These are phyloP conservation scores for Melitaea cinxia DNA, from an alignment of 1,140 invertebrate species.

Conservation along the genomic window DNA sequence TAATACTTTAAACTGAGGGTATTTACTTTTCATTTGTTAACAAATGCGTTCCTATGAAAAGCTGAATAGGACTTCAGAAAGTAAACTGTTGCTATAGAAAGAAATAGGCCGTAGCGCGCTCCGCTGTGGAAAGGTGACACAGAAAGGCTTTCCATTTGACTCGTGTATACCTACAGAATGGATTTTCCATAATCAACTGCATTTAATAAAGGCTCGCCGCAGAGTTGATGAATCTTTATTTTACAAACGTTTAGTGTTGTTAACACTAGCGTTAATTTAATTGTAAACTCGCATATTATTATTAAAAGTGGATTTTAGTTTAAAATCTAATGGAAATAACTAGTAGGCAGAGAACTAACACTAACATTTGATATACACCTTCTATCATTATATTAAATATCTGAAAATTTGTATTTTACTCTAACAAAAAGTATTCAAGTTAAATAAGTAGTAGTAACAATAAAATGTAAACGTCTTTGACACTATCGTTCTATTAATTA, in stretches of 20 bases:
- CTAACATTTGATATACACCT: too few relatives aligned
- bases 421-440: too few relatives aligned
- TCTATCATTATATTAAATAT: too few relatives aligned
- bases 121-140: slow-evolving; percentile 53
- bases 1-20: slow-evolving; percentile 44
- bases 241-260: neutral
- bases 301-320: too few relatives aligned
- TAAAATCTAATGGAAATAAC: too few relatives aligned
- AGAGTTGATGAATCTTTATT: slow-evolving; percentile 3
- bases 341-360: too few relatives aligned
- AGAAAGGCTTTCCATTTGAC: slow-evolving; percentile 56
- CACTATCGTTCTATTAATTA: too few relatives aligned
- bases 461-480: too few relatives aligned
- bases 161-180: slow-evolving; percentile 27
- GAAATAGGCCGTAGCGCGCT: slow-evolving; percentile 56
- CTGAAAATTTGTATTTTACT: too few relatives aligned
- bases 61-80: slow-evolving; percentile 42
- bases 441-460: too few relatives aligned
- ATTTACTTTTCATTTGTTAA: slow-evolving; percentile 34
- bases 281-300: too few relatives aligned
- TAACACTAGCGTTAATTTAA: neutral
- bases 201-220: slow-evolving; percentile 15
- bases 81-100: slow-evolving; percentile 56
- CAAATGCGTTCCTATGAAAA: slow-evolving; percentile 32
- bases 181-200: slow-evolving; percentile 17